Conservation (phyloP, 2,113 vertebrate species). For the Calyptomena viridis region DNA sequence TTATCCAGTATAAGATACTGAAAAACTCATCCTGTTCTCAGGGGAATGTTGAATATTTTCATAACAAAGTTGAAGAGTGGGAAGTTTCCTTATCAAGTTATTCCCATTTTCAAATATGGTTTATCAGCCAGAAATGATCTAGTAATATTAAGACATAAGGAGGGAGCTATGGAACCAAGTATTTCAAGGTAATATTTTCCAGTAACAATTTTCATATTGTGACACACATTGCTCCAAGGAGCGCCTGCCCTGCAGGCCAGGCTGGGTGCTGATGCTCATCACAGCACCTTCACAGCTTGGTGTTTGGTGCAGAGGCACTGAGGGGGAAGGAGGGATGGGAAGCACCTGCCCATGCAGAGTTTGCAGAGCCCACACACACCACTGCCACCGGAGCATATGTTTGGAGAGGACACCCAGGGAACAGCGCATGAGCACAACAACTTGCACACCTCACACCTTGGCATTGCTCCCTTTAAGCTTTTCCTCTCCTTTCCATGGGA, state of each 20-base stretch:
- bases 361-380: not conserved
- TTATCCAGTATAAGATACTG: not conserved
- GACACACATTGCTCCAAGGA: not conserved
- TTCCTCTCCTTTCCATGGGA: not conserved
- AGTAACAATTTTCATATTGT: not conserved
- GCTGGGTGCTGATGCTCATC: not conserved
- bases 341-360: not conserved
- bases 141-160: not conserved
- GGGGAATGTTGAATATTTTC: not conserved
- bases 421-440: fast-evolving
- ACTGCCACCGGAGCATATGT: not conserved
- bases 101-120: not conserved
- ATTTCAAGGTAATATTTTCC: not conserved
- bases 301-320: not conserved
- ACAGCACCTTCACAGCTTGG: not conserved
- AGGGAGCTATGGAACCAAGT: not conserved
- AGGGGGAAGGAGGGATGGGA: not conserved
- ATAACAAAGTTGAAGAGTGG: not conserved
- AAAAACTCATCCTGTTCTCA: not conserved
- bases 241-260: not conserved
- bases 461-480: not conserved
- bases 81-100: not conserved
- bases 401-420: not conserved
- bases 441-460: not conserved
- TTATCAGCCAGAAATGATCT: not conserved